These are phyloP conservation scores for Diachasmimorpha longicaudata DNA, from an alignment of 1,140 invertebrate genomes.

Conservation along the genomic window DNA sequence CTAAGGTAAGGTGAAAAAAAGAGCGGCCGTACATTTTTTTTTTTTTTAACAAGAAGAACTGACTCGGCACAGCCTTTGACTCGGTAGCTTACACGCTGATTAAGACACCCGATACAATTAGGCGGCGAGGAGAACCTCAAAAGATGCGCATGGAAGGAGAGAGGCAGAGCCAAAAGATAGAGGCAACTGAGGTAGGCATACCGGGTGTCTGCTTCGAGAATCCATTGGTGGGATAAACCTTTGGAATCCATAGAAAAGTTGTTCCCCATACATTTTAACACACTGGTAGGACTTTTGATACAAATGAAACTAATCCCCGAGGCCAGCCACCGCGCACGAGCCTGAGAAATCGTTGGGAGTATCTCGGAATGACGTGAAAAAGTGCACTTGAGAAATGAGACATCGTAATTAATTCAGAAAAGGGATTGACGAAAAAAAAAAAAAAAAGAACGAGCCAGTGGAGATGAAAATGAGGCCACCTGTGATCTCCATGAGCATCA, in stretches of 20 bases:
- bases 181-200: background rate
- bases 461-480: background rate
- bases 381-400: slow-evolving; percentile 16
- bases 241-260: background rate
- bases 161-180: background rate
- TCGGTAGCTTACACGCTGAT: slow-evolving; percentile 60
- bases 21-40: background rate
- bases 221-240: background rate
- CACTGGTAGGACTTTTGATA: background rate
- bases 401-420: slow-evolving; percentile 16
- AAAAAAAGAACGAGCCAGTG: slow-evolving; percentile 32
- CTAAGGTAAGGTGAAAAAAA: slow-evolving; percentile 7
- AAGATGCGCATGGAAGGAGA: slow-evolving; percentile 38
- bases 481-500: background rate
- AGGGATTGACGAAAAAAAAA: no score
- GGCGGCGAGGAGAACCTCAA: slow-evolving; percentile 56
- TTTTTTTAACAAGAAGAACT: slow-evolving; percentile 22
- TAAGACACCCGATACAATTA: slow-evolving; percentile 63
- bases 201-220: background rate
- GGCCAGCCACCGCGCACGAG: background rate
- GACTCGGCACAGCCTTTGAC: slow-evolving; percentile 42
- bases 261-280: background rate
- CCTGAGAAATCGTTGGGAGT: slow-evolving; percentile 26
- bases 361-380: background rate
- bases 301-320: slow-evolving; percentile 5